Evolutionary conservation across 1,140 invertebrate genomes (phyloP).

Genomic region (Nasonia giraulti): DNA sequence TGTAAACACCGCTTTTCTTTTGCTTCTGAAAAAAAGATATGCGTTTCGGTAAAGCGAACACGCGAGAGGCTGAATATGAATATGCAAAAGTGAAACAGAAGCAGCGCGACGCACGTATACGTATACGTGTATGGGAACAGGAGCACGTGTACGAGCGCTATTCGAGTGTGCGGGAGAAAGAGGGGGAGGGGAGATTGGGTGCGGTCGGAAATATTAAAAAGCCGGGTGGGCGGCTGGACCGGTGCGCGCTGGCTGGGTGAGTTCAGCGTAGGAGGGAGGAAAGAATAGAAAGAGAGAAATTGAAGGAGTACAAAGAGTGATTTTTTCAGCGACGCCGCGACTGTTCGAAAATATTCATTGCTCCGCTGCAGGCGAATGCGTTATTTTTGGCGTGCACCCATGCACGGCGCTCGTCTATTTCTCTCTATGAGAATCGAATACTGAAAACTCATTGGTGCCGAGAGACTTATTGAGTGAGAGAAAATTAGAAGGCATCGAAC

Average conservation of each 20-base stretch:
- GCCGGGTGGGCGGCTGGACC: too few relatives aligned
- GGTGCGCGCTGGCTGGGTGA: background rate
- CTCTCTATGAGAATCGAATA: background rate
- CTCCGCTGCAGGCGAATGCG: too few relatives aligned
- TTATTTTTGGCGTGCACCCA: too few relatives aligned
- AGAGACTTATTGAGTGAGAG: too few relatives aligned
- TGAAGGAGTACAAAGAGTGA: background rate
- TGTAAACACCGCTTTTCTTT: conserved; percentile 1
- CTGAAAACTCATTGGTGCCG: too few relatives aligned
- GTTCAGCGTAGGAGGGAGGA: background rate
- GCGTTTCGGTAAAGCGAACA: background rate
- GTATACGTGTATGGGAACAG: background rate
- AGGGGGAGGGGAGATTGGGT: background rate
- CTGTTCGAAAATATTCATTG: background rate
- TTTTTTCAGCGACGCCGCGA: background rate
- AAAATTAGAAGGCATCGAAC: too few relatives aligned
- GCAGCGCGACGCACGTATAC: background rate
- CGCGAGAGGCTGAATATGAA: conserved; percentile 11
- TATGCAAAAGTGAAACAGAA: conserved; percentile 14
- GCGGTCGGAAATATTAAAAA: conserved; percentile 36
- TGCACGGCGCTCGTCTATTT: background rate
- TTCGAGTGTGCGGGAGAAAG: background rate
- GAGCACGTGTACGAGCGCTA: background rate
- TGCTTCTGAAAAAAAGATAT: background rate
- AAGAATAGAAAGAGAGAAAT: background rate